Evolutionary conservation across 1,140 invertebrate species (phyloP).

Genomic region (Bombus difficillimus): DNA sequence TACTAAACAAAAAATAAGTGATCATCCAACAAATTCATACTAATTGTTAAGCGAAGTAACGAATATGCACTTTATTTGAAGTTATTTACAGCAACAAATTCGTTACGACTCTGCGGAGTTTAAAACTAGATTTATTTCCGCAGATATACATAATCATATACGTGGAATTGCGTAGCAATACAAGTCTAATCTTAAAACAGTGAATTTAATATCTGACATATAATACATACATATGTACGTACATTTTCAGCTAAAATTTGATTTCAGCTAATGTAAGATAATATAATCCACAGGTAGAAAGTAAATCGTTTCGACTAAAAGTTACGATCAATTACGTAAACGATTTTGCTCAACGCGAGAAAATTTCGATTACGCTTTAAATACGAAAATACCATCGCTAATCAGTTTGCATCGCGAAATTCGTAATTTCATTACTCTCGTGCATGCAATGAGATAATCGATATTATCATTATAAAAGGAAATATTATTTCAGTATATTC

Average conservation of each 20-base stretch:
- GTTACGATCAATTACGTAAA: background rate
- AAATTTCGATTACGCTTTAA: background rate
- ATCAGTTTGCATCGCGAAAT: background rate
- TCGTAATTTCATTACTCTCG: background rate
- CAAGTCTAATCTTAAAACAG: background rate
- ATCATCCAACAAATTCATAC: conserved; percentile 35
- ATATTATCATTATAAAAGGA: too few species aligned
- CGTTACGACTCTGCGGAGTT: conserved; percentile 35
- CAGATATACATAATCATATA: background rate
- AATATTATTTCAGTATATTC: too few species aligned
- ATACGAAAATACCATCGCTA: background rate
- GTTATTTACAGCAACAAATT: conserved; percentile 38
- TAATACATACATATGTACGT: background rate
- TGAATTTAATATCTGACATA: background rate
- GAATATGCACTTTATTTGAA: conserved; percentile 40
- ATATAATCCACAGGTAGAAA: background rate
- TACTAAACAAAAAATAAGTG: too few species aligned
- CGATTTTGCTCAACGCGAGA: background rate
- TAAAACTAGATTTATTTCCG: conserved; percentile 52
- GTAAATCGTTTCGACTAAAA: background rate
- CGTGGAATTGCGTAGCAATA: background rate
- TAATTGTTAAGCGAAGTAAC: conserved; percentile 37
- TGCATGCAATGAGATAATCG: background rate
- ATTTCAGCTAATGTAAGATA: background rate
- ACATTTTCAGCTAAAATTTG: background rate